Base-by-base conservation (phyloP, 2,888 invertebrate genomes). In the Eupithecia vulgata region DNA sequence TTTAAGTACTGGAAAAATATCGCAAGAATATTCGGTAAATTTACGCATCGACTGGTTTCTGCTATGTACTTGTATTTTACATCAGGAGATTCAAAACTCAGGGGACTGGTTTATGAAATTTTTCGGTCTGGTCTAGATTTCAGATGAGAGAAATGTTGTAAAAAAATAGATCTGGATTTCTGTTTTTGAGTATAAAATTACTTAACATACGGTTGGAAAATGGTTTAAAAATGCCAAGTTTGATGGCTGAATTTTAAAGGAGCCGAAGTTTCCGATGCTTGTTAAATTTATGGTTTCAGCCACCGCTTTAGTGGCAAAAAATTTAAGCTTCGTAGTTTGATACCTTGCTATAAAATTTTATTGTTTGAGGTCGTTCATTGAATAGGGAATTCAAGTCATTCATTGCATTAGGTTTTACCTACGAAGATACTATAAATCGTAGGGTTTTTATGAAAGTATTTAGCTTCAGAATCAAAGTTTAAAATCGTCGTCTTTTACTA, bases 321-420 rank as follows among this genome's bases (percentile, higher is more conserved):
- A 35, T 68, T 68, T 30, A 35, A 68, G 52, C 57, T 37, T 68
- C 10, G 34, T 30, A 71, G 35, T 45, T 67, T 68, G 25, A 71
- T 71, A 40, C 45, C 21, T 10, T 17, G 21, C 62, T 64, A 64
- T 64, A 17, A 64, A 64, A 37, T 64, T 35, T 64, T 64, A 64
- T 64, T 64, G 62, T 37, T 35, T 64, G 12, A 64, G n/a, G 37
- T 35, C 21, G 37, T 34, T 64, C n/a, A 64, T 64, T 64, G 10
- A 64, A 64, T 64, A n/a, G 21, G 37, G 37, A 64, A 37, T 64
- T n/a, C 10, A 35, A 37, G 17, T 7, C 30, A 30, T 34, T 17
- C n/a, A 64, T 64, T 37, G 10, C 62, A 35, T 37, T 37, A 64
- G 35, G 5, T 64, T 37, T n/a, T n/a, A 64, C 35, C 15, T 52